These are phyloP conservation scores for Corythoichthys haematopterus DNA, from an alignment of 2,113 vertebrate species.

Conservation along the genomic window DNA sequence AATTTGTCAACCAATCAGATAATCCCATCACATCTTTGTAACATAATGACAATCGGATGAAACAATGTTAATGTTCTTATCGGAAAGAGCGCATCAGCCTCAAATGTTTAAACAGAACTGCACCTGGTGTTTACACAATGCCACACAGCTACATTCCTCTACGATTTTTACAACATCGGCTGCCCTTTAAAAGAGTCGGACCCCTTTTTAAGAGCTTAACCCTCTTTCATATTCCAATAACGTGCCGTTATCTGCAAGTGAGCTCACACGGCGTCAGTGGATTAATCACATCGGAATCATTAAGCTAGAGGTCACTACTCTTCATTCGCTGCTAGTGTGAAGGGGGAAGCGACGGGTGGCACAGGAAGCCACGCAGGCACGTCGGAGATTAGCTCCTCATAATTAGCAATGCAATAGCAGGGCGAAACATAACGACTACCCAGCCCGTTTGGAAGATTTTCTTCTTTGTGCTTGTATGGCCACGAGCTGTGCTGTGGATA, in stretches of 20 bases:
- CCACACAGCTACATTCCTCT: slow-evolving; percentile 4
- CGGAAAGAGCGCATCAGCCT: slow-evolving; percentile 7
- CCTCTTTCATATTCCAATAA: slow-evolving; percentile 24
- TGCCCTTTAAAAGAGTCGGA: slow-evolving; percentile 8
- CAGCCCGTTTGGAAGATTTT: slow-evolving; percentile 20
- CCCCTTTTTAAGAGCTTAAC: neutral
- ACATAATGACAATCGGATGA: neutral
- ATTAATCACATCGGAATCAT: slow-evolving; percentile 71
- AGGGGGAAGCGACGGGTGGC: slow-evolving; percentile 15
- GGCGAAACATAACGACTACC: slow-evolving; percentile 13
- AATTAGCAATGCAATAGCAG: slow-evolving; percentile 39
- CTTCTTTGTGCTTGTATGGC: slow-evolving; percentile 37
- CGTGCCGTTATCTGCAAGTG: slow-evolving; percentile 29
- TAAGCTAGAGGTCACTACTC: slow-evolving; percentile 64
- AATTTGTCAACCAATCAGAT: neutral
- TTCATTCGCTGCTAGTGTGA: slow-evolving; percentile 18
- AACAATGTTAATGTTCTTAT: neutral
- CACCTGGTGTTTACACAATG: slow-evolving; percentile 17
- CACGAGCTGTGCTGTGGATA: slow-evolving; percentile 20
- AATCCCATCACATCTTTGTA: neutral
- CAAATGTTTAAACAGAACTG: slow-evolving; percentile 11
- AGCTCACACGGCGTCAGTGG: slow-evolving; percentile 26
- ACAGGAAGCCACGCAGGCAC: slow-evolving; percentile 25
- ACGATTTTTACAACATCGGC: slow-evolving; percentile 5
- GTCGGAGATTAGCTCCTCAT: slow-evolving; percentile 45